Base-by-base conservation (phyloP, 2,888 invertebrate species). In the Noctua janthe region DNA sequence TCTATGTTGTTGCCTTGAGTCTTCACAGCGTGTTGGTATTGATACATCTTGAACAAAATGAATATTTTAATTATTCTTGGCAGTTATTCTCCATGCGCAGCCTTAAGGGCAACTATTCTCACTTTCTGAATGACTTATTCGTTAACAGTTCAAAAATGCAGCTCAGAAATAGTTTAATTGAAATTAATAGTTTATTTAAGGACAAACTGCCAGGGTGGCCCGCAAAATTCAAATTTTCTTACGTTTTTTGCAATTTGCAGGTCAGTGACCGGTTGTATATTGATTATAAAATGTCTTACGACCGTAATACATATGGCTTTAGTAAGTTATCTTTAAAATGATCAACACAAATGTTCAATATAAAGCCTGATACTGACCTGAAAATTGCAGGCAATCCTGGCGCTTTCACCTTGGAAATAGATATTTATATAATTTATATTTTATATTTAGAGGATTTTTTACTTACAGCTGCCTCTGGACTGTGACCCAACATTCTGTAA, bases 401-500 rank as follows among this genome's bases (percentile, higher is more conserved):
- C 35, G 35, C 35, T 39, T 39, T 39, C 35, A 39, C 35, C 1
- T 39, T 43, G 43, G 23, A 56, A 56, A 56, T 23, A 23, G 20
- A 10, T 59, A 13, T 15, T n/a, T 59, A 29, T 62, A 15, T 29
- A 17, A 17, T 47, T 47, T 8, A n/a, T n/a, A 59, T 10, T 59
- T n/a, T 23, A 8, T 35, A 35, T 35, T 54, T 29, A 74, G 20
- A 2, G 10, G 5, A 89, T 3, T 10, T 35, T 66, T 66, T 66
- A 97, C 97, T 97, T 93, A 98, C 98, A 1, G 98, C 97, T 47
- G 98, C 98, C 84, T 98, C 98, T 77, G 97, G 97, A 86, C 97
- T 97, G 77, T 97, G 96, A 1, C 98, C 98, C 64, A 98, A 96
- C 97, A 98, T 97, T 89, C 98, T 98, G 94, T 49, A 97, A 94